phyloP scores from a whole-genome alignment of 1,140 invertebrate species.

The Lepidurus couesii region DNA sequence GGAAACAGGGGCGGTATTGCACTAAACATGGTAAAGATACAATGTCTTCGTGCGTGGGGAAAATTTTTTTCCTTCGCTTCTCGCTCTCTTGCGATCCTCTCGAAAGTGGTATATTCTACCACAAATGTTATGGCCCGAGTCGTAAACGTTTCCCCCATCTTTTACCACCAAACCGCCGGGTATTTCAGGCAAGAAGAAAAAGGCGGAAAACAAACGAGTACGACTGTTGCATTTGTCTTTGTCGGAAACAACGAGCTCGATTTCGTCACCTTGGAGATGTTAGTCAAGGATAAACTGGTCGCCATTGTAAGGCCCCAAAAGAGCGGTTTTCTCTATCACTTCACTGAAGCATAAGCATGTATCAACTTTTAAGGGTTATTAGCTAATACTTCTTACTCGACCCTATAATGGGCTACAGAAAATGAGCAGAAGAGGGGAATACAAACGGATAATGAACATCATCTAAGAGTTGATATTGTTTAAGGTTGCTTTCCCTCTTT shows the following conservation, averaged over 20 bases:
- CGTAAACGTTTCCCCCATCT: neutral
- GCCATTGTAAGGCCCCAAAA: too few relatives aligned
- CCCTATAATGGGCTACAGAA: too few relatives aligned
- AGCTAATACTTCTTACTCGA: too few relatives aligned
- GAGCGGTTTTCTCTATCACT: neutral
- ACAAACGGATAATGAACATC: too few relatives aligned
- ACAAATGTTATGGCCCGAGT: slow-evolving; percentile 17
- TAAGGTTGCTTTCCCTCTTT: too few relatives aligned
- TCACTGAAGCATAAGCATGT: neutral
- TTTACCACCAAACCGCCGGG: slow-evolving; percentile 4
- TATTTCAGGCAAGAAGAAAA: neutral
- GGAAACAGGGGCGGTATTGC: neutral
- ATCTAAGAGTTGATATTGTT: too few relatives aligned
- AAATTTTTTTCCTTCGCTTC: neutral
- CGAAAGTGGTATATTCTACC: neutral
- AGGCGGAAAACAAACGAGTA: neutral
- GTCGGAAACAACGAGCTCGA: neutral
- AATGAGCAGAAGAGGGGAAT: too few relatives aligned
- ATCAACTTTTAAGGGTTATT: too few relatives aligned
- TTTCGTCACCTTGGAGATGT: neutral
- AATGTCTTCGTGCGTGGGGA: neutral
- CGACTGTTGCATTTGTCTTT: slow-evolving; percentile 15
- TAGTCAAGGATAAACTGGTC: too few relatives aligned
- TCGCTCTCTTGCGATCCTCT: neutral
- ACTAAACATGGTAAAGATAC: neutral